These are phyloP conservation scores for Gadus macrocephalus DNA, from an alignment of 2,113 vertebrate species.

Conservation along the genomic window DNA sequence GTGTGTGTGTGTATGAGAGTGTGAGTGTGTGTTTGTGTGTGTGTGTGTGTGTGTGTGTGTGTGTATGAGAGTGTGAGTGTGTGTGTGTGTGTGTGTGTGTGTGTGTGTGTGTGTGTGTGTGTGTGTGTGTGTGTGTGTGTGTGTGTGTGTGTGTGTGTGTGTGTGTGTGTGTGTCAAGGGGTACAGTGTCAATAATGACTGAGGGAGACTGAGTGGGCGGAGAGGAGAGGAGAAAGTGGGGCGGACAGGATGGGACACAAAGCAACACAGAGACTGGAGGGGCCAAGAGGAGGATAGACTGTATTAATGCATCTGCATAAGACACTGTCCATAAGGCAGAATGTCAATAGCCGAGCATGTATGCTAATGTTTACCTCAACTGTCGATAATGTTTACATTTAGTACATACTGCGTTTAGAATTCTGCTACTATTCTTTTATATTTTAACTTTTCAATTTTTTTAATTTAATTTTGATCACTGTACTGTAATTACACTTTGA, in stretches of 20 bases:
- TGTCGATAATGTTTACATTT: background rate
- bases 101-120: slow-evolving; percentile 19
- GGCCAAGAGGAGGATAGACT: too few relatives aligned
- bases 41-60: slow-evolving; percentile 2
- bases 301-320: too few relatives aligned
- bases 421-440: background rate
- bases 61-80: background rate
- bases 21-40: slow-evolving; percentile 26
- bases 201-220: background rate
- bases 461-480: background rate
- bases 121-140: slow-evolving; percentile 16
- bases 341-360: too few relatives aligned
- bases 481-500: background rate
- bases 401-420: background rate
- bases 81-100: background rate
- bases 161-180: slow-evolving; percentile 22
- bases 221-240: too few relatives aligned
- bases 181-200: slow-evolving; percentile 28
- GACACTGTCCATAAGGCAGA: too few relatives aligned
- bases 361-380: background rate
- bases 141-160: slow-evolving; percentile 21
- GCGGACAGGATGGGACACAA: too few relatives aligned
- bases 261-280: too few relatives aligned
- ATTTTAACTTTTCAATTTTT: background rate
- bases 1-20: slow-evolving; percentile 22